Evolutionary conservation across 2,797 vertebrate genomes (phyloP).

Genomic region (Onychomys leucogaster): DNA sequence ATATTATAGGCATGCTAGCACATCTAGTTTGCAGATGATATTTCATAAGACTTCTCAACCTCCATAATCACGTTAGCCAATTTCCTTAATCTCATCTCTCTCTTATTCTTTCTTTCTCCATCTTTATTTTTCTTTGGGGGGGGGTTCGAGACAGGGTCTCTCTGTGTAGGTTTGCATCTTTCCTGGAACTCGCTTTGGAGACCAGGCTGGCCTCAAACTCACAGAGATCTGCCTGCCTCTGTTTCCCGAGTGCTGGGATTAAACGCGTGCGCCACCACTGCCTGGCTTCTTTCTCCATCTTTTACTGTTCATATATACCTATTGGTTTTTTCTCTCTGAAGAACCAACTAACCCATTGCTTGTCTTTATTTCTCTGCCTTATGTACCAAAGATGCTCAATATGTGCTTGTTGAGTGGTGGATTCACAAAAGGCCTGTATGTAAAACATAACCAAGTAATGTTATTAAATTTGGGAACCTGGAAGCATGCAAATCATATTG

Average conservation of each 20-base stretch:
- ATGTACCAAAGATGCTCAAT: not conserved
- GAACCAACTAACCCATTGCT: not conserved
- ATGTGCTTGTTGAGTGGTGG: not conserved
- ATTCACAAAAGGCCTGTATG: slow-evolving; percentile 7
- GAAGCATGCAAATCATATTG: slow-evolving; percentile 1
- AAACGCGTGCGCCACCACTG: no score
- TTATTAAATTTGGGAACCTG: slow-evolving; percentile 28
- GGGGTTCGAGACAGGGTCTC: no score
- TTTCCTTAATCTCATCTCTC: not conserved
- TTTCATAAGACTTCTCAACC: not conserved
- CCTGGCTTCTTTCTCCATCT: not conserved
- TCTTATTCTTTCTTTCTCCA: not conserved
- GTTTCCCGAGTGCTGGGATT: no score
- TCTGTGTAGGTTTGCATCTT: no score
- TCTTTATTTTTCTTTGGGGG: no score
- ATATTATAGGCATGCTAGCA: not conserved
- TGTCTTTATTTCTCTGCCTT: slow-evolving; percentile 28
- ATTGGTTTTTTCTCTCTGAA: not conserved
- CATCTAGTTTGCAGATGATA: not conserved
- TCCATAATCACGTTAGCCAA: not conserved
- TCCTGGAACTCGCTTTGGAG: no score
- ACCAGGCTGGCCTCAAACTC: no score
- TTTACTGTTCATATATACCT: not conserved
- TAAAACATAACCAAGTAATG: slow-evolving; percentile 43
- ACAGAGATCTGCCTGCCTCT: no score